A percentile compares a stretch with the other conserved stretches of the same genome.
Evolutionary conservation across 2,888 invertebrate species (phyloP).

Genomic region (Pachliopta kotzebuea): DNA sequence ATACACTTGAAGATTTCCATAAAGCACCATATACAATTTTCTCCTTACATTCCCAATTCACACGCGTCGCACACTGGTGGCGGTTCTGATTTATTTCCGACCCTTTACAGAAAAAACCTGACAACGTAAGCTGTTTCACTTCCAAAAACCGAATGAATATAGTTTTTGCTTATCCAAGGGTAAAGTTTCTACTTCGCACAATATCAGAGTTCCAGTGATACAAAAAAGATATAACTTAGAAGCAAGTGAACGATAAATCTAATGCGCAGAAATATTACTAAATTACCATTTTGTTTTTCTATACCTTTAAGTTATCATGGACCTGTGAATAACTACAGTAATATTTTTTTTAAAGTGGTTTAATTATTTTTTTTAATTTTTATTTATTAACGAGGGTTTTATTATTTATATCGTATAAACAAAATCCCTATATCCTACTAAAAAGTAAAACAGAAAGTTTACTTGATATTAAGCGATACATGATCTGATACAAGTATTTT

Average conservation of each 20-base stretch:
- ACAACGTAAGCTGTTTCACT: conserved; percentile 51
- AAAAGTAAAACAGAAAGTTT: too few relatives aligned
- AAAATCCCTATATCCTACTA: too few relatives aligned
- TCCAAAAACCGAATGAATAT: conserved; percentile 42
- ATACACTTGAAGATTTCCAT: not conserved
- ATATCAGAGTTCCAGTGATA: not conserved
- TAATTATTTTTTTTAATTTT: too few relatives aligned
- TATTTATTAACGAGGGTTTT: too few relatives aligned
- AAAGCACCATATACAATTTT: conserved; percentile 14
- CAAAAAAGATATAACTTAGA: not conserved
- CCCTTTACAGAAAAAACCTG: conserved; percentile 53
- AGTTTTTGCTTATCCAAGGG: conserved; percentile 35
- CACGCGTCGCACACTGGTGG: conserved; percentile 42
- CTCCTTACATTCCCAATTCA: conserved; percentile 28
- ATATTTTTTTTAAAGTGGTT: too few relatives aligned
- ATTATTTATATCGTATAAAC: too few relatives aligned
- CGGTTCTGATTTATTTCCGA: conserved; percentile 57
- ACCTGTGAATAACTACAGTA: too few relatives aligned
- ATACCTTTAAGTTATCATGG: too few relatives aligned
- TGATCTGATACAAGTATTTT: too few relatives aligned
- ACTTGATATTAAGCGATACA: too few relatives aligned
- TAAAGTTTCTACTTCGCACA: conserved; percentile 3
- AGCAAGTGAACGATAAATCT: conserved; percentile 1
- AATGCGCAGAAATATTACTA: too few relatives aligned
- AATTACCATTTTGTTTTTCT: not conserved